phyloP scores from a whole-genome alignment of 2,113 vertebrate genomes.

The Nothocercus julius region DNA sequence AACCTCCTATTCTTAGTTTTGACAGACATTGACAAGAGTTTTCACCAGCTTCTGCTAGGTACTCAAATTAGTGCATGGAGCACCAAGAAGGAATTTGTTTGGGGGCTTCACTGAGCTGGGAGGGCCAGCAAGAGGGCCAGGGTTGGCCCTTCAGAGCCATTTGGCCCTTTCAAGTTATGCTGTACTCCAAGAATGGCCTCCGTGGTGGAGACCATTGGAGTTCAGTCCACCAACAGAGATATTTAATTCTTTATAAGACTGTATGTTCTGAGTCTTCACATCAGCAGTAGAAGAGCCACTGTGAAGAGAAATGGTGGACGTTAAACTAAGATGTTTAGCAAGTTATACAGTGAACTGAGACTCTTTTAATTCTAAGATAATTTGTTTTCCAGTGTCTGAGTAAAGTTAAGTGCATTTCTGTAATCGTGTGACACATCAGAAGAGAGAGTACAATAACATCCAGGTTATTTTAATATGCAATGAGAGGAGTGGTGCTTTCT shows the following conservation, averaged over 20 bases:
- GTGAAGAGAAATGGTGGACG: not conserved
- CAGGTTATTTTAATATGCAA: not conserved
- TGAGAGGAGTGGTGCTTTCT: slow-evolving; percentile 14
- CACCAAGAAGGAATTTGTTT: not conserved
- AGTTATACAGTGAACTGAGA: not conserved
- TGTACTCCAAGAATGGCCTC: fast-evolving
- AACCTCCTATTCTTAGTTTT: slow-evolving; percentile 64
- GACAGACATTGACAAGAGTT: slow-evolving; percentile 25
- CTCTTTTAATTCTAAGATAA: not conserved
- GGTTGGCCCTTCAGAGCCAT: not conserved
- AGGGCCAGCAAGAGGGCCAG: not conserved
- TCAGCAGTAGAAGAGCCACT: not conserved
- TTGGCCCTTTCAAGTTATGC: not conserved
- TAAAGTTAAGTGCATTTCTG: not conserved
- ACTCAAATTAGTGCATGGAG: not conserved
- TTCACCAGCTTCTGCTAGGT: not conserved
- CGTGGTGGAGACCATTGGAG: not conserved
- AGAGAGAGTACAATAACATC: not conserved
- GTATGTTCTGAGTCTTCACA: not conserved
- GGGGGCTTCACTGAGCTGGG: not conserved
- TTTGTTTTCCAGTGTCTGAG: not conserved
- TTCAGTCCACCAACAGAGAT: not conserved
- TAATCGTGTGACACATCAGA: not conserved
- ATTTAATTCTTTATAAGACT: not conserved
- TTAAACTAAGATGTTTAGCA: not conserved